Percentiles rank a stretch among this genome's conserved stretches.
These are phyloP conservation scores for Norana najaformis DNA, from an alignment of 2,888 invertebrate genomes.

Conservation along the genomic window DNA sequence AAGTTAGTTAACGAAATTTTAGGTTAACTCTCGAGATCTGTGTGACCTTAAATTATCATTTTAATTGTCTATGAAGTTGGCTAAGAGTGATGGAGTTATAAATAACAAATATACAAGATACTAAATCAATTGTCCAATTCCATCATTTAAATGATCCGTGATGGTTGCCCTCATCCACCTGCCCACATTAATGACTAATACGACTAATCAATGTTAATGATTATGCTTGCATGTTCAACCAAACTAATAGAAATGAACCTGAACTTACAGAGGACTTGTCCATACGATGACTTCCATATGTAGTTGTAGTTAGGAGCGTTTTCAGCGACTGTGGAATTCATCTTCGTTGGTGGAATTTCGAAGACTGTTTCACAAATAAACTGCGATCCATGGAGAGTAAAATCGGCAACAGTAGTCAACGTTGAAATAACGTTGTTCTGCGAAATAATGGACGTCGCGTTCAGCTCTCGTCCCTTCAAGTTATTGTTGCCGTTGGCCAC, in stretches of 20 bases:
- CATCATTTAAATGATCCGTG: too few species aligned
- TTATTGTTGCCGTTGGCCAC: neutral
- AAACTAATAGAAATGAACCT: neutral
- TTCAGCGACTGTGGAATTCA: neutral
- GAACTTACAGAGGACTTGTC: neutral
- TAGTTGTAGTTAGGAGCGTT: neutral
- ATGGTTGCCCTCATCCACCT: too few species aligned
- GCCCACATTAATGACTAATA: too few species aligned
- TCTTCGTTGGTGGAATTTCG: neutral
- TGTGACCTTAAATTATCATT: too few species aligned
- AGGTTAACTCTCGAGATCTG: too few species aligned
- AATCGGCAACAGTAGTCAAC: neutral
- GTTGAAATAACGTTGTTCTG: neutral
- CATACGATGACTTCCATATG: neutral
- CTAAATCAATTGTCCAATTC: too few species aligned
- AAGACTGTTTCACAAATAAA: neutral
- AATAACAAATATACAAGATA: too few species aligned
- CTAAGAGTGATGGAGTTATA: too few species aligned
- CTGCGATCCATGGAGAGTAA: neutral
- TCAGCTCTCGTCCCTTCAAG: neutral
- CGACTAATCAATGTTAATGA: too few species aligned
- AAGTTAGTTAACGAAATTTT: too few species aligned
- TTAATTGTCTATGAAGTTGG: too few species aligned
- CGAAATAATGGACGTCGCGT: neutral
- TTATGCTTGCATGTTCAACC: too few species aligned